Base-by-base conservation (phyloP, 2,113 vertebrate genomes). In the Elgaria multicarinata region DNA sequence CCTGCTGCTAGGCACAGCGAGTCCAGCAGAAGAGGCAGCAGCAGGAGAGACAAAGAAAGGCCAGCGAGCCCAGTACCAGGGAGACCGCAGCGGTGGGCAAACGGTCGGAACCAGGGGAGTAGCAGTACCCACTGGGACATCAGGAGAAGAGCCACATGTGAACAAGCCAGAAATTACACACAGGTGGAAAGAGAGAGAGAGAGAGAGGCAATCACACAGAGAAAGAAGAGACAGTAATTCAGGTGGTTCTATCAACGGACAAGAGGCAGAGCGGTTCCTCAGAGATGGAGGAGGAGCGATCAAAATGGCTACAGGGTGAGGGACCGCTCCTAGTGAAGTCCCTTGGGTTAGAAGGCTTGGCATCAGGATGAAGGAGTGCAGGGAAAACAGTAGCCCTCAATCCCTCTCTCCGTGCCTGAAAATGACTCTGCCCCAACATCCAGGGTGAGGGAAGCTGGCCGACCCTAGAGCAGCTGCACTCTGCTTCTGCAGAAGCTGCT, bases 21-120 rank as follows among this genome's bases (percentile, higher is more conserved):
- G 58, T 62, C 20, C 7, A 87, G 67, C 22, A 36, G 33, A 84
- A 84, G 82, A 89, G 88, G 72, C 81, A 67, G 88, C 81, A 67
- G 72, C 58, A 62, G 50, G 88, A 55, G 71, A 53, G 44, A 80
- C 67, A 42, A 74, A 62, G 74, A 33, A 58, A 78, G 79, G 79
- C 79, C 79, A 31, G 44, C 1, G 12, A 50, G 69, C 87, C 16
- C 6, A 58, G 42, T 42, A 16, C 39, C 39, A 36, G 39, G 33
- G 71, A 83, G 53, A 39, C 80, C 69, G 50, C 53, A 31, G 13
- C 44, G 50, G 22, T 75, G 86, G 64, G 36, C 46, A 28, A 16
- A 39, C 31, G 16, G 33, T 8, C 13, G 62, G 55, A 36, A 18
- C 14, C 33, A 24, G 33, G 75, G 74, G 31, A 79, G 46, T 12